A percentile compares a stretch with the other conserved stretches of the same genome.
phyloP scores from a whole-genome alignment of 1,140 invertebrate genomes.

The Chlorops oryzae region DNA sequence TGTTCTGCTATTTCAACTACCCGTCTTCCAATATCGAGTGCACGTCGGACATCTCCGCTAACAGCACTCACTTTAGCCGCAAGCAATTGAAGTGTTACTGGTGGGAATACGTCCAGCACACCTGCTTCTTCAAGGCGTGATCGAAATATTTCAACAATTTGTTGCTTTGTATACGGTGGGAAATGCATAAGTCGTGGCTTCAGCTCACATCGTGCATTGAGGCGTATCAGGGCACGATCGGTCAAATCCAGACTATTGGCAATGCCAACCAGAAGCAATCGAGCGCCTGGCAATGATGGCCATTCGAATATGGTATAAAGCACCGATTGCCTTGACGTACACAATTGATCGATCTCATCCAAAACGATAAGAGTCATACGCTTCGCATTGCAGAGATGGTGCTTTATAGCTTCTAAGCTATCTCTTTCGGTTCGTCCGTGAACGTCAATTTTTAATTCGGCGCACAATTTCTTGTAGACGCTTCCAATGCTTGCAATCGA shows the following conservation, averaged over 20 bases:
- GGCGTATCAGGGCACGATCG: slow-evolving; percentile 78
- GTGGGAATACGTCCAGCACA: slow-evolving; percentile 67
- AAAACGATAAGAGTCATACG: slow-evolving; percentile 78
- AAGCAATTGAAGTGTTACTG: slow-evolving; percentile 77
- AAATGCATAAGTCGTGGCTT: slow-evolving; percentile 79
- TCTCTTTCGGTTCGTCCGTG: slow-evolving; percentile 55
- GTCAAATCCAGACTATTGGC: slow-evolving; percentile 95
- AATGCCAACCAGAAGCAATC: slow-evolving; percentile 82
- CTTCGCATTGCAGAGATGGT: slow-evolving; percentile 60
- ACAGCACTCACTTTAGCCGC: slow-evolving; percentile 91
- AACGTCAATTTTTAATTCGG: slow-evolving; percentile 57
- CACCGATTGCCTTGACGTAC: slow-evolving; percentile 70
- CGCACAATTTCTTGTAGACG: slow-evolving; percentile 65
- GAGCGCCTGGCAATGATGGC: slow-evolving; percentile 65
- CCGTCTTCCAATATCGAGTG: slow-evolving; percentile 82
- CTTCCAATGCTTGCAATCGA: slow-evolving; percentile 65
- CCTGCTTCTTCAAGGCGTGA: slow-evolving; percentile 66
- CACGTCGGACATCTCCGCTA: slow-evolving; percentile 88
- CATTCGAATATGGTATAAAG: slow-evolving; percentile 93
- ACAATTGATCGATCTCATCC: slow-evolving; percentile 93
- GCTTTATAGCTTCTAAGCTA: slow-evolving; percentile 58
- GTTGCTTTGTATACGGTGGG: slow-evolving; percentile 82
- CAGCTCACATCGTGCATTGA: slow-evolving; percentile 68
- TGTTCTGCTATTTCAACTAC: slow-evolving; percentile 73
- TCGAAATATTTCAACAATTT: slow-evolving; percentile 83